A percentile compares a stretch with the other conserved stretches of the same genome.
These are phyloP conservation scores for Heliconius aoede DNA, from an alignment of 2,888 invertebrate species.

Conservation along the genomic window DNA sequence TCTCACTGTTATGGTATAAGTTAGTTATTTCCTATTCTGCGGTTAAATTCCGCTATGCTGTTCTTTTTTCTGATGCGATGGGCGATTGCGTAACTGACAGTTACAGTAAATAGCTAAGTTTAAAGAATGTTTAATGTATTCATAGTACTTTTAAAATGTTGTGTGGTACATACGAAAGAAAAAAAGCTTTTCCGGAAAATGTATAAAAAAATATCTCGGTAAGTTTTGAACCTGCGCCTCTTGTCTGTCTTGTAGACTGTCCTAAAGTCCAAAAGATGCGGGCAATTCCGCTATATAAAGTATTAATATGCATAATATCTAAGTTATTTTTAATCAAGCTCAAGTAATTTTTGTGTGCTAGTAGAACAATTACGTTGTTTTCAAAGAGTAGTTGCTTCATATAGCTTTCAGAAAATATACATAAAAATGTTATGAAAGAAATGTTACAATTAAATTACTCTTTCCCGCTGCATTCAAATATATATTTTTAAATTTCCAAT, in stretches of 20 bases:
- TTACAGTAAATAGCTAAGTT: constrained; percentile 20
- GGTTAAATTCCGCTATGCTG: constrained; percentile 39
- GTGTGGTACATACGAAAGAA: no score
- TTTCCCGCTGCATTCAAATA: background rate
- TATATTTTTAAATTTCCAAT: no score
- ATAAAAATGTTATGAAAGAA: background rate
- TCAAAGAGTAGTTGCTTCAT: background rate
- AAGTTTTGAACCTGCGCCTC: no score
- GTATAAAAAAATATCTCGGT: no score
- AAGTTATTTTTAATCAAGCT: background rate
- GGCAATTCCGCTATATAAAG: no score
- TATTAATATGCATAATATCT: no score
- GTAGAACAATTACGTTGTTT: background rate
- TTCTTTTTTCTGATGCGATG: constrained; percentile 36
- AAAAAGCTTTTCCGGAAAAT: no score
- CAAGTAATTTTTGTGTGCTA: background rate
- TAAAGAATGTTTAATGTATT: background rate
- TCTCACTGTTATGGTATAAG: constrained; percentile 27
- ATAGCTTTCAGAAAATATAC: background rate
- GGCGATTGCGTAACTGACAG: constrained; percentile 24
- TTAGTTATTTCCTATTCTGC: constrained; percentile 42
- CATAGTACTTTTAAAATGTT: no score
- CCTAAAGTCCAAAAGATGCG: no score
- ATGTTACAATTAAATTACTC: background rate
- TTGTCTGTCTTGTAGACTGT: no score